Conservation (phyloP, 2,113 vertebrate species). For the Ameiurus melas region DNA sequence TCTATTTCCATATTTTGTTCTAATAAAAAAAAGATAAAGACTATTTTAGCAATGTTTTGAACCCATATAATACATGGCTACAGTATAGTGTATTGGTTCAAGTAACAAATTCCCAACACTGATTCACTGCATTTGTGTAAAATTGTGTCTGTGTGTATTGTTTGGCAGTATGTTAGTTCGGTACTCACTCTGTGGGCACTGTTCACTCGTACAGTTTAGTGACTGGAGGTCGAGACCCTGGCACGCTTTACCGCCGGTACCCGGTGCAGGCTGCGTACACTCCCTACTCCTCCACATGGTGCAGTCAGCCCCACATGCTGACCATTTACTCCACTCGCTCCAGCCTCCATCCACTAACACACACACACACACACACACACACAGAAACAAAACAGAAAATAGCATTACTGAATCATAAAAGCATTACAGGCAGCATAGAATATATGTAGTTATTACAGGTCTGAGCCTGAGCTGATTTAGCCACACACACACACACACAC, state of each 20-base stretch:
- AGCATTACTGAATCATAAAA: constrained; percentile 20
- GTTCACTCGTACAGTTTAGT: constrained; percentile 92
- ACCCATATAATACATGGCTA: not conserved
- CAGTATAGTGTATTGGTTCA: not conserved
- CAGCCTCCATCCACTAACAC: constrained; percentile 89
- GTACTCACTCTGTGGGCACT: constrained; percentile 91
- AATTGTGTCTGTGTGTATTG: not conserved
- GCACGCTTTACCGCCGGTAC: constrained; percentile 91
- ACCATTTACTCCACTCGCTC: constrained; percentile 98
- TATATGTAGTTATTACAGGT: constrained; percentile 22
- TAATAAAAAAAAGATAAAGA: too few species aligned
- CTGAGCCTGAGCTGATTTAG: constrained; percentile 10
- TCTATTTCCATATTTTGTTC: too few species aligned
- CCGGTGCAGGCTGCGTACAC: constrained; percentile 89
- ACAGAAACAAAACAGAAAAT: constrained; percentile 22
- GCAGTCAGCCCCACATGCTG: constrained; percentile 87
- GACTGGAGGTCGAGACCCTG: constrained; percentile 87
- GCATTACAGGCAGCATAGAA: not conserved
- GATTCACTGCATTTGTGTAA: not conserved
- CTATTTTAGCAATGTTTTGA: not conserved
- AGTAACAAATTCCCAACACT: not conserved
- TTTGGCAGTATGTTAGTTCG: not conserved
- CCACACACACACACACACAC: not conserved
- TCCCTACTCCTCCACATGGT: constrained; percentile 94
- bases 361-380: constrained; percentile 49